Conservation (phyloP, 1,140 invertebrate genomes). For the Drosophila nikananu region DNA sequence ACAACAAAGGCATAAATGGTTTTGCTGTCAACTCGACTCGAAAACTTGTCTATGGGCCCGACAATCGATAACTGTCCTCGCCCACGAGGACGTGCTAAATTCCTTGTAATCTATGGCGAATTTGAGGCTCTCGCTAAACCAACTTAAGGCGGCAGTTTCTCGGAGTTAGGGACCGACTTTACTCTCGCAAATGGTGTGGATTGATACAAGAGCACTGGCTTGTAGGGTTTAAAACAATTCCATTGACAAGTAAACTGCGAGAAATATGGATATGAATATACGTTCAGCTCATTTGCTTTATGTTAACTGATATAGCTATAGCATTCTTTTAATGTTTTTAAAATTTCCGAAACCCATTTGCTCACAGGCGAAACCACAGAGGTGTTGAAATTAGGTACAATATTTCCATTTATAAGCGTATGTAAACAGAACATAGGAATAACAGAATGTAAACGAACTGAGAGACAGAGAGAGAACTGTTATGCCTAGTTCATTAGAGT, state of each 20-base stretch:
- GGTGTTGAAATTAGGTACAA: too few species aligned
- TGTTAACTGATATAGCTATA: neutral
- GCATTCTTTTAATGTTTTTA: neutral
- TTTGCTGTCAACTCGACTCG: constrained; percentile 29
- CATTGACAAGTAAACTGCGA: neutral
- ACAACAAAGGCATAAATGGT: constrained; percentile 47
- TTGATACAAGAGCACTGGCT: neutral
- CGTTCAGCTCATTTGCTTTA: too few species aligned
- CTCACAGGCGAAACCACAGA: neutral
- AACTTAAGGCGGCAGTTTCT: constrained; percentile 6
- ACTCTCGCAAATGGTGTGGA: constrained; percentile 1
- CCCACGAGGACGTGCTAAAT: constrained; percentile 29
- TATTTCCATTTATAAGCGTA: too few species aligned
- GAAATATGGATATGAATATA: too few species aligned
- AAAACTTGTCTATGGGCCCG: constrained; percentile 32
- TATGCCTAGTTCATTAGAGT: too few species aligned
- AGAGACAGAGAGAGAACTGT: too few species aligned
- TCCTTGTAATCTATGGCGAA: constrained; percentile 28
- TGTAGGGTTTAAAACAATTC: neutral
- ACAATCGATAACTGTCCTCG: constrained; percentile 26
- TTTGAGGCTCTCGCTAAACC: neutral
- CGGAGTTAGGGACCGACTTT: neutral
- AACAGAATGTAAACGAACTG: too few species aligned
- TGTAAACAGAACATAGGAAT: too few species aligned
- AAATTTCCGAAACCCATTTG: constrained; percentile 9